Evolutionary conservation across 2,888 invertebrate genomes (phyloP), one percentile per base, ranked within the genome.

Genomic region (Sarcophaga caerulescens): DNA sequence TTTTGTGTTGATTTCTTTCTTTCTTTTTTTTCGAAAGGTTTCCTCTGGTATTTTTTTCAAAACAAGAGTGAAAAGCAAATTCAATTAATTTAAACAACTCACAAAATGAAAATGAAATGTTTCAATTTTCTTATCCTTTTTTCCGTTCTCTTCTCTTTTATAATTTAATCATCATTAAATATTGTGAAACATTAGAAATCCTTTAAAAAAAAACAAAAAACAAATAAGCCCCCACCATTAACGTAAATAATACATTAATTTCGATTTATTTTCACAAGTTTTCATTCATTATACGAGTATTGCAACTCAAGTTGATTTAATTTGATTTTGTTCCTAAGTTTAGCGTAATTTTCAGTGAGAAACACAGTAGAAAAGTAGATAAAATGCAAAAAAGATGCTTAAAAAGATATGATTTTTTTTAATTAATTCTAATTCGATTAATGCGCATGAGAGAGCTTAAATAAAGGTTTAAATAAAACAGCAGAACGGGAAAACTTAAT

Each of bases 21-120:
- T 8, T 35, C 8, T 35, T 10, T 10, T 35, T 10, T 35, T 8
- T 35, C 35, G 35, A 35, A 35, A 35, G 35, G 35, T 35, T 35
- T 35, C 35, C 10, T 35, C 10, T 35, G 35, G 10, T 52, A 52
- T 17, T 52, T 52, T 47, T 52, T 52, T 17, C 2, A 14, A 47
- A 14, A 14, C 4, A 52, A 12, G 52, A 52, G 52, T 52, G 17
- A 52, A 14, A 14, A 17, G 17, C 52, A 73, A 66, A 73, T 73
- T 73, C 73, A 80, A 80, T 80, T 80, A 80, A 65, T 66, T 66
- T 80, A 59, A 59, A 65, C 35, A 79, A 65, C 44, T 45, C 74
- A 68, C 60, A 25, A 47, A 74, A 60, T 71, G 47, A 57, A 71
- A 57, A 52, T 11, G 57, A 65, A 57, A 21, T 21, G 5, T 5